Evolutionary conservation across 2,797 vertebrate species (phyloP).

Genomic region (Acanthopagrus latus): DNA sequence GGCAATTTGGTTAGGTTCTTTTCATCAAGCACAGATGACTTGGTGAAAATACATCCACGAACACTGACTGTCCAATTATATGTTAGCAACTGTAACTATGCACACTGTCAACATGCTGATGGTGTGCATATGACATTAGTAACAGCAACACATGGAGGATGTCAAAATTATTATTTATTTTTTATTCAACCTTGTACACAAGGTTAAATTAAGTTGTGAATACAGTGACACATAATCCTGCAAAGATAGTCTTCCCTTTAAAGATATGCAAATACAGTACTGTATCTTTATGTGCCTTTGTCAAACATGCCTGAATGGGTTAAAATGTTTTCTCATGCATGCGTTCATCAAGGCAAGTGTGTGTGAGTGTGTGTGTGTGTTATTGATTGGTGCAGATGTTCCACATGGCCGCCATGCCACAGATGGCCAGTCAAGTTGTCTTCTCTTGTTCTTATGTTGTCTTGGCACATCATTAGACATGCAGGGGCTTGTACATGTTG

Average conservation of each 20-base stretch:
- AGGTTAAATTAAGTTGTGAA: not conserved
- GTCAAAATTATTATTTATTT: not conserved
- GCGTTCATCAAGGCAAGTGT: constrained; percentile 8
- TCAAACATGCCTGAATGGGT: constrained; percentile 33
- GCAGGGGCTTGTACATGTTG: constrained; percentile 63
- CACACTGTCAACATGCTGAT: not conserved
- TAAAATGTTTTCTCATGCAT: constrained; percentile 29
- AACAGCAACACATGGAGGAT: not conserved
- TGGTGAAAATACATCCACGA: not conserved
- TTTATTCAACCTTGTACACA: not conserved
- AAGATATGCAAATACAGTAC: not conserved
- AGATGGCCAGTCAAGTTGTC: constrained; percentile 73
- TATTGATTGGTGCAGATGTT: constrained; percentile 76
- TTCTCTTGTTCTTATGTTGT: constrained; percentile 63
- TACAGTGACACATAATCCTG: not conserved
- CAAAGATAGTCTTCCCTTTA: too few species aligned
- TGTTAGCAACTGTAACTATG: not conserved
- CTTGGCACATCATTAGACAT: constrained; percentile 75
- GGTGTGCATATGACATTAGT: not conserved
- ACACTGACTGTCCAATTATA: not conserved
- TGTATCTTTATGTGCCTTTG: not conserved
- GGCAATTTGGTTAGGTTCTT: not conserved
- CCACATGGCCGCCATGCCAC: constrained; percentile 55
- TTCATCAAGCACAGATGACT: not conserved
- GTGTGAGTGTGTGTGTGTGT: constrained; percentile 40